Evolutionary conservation across 2,797 vertebrate genomes (phyloP).

Genomic region (Sebastes nivosus): DNA sequence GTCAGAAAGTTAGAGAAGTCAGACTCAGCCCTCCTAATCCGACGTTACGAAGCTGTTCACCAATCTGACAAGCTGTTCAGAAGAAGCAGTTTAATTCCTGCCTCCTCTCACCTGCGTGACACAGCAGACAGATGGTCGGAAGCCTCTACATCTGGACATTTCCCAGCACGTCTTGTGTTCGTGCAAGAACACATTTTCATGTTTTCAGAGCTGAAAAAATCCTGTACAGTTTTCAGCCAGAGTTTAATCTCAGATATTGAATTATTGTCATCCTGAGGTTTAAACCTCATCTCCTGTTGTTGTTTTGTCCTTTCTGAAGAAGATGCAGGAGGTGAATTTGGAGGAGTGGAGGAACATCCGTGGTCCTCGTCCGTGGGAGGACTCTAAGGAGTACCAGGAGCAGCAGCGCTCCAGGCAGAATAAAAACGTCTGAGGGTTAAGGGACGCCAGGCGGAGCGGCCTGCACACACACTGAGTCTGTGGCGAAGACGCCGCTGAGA

Average conservation of each 20-base stretch:
- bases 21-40: not conserved
- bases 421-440: conserved; percentile 44
- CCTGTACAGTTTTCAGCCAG: too few species aligned
- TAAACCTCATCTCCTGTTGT: not conserved
- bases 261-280: not conserved
- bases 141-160: conserved; percentile 10
- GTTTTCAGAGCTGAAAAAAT: not conserved
- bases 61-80: not conserved
- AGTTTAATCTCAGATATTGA: not conserved
- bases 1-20: not conserved
- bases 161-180: not conserved
- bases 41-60: not conserved
- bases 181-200: not conserved
- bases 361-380: conserved; percentile 94
- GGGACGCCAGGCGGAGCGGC: not conserved
- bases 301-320: conserved; percentile 78
- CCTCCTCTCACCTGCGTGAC: not conserved
- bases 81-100: not conserved
- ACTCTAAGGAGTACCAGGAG: conserved; percentile 83
- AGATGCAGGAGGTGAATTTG: conserved; percentile 83
- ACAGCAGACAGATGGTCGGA: conserved; percentile 7
- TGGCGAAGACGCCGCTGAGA: not conserved
- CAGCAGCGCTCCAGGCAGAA: conserved; percentile 63
- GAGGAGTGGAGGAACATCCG: conserved; percentile 94
- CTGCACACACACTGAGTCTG: not conserved